Conservation (phyloP, 2,888 invertebrate species). For the Danaus chrysippus region DNA sequence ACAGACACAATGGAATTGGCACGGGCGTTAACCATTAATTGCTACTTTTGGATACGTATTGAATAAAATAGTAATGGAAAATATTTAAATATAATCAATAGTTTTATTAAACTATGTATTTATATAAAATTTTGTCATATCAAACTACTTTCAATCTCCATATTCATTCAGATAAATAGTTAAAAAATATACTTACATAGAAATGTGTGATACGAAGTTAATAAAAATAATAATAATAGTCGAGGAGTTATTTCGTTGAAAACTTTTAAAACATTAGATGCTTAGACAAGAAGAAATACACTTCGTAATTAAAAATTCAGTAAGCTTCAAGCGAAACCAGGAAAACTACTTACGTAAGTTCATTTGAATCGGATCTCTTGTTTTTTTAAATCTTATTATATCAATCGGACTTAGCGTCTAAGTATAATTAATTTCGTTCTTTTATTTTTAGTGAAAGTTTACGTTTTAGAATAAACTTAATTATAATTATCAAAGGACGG, state of each 20-base stretch:
- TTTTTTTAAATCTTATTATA: constrained; percentile 18
- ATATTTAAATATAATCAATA: constrained; percentile 11
- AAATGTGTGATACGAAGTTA: too few species aligned
- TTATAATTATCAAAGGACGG: neutral
- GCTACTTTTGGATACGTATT: constrained; percentile 24
- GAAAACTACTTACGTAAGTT: constrained; percentile 53
- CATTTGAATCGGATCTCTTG: constrained; percentile 19
- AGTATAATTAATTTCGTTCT: constrained; percentile 15
- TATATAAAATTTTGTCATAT: too few species aligned
- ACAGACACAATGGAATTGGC: constrained; percentile 29
- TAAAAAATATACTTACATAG: too few species aligned
- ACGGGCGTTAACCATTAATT: constrained; percentile 30
- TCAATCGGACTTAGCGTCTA: constrained; percentile 10
- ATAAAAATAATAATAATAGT: too few species aligned
- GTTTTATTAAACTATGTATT: neutral
- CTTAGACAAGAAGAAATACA: constrained; percentile 65
- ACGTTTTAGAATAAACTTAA: neutral
- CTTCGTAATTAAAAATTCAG: constrained; percentile 70
- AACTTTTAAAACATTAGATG: constrained; percentile 43
- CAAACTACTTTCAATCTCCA: too few species aligned
- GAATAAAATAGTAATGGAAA: constrained; percentile 9
- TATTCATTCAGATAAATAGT: too few species aligned
- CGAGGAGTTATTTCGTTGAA: neutral
- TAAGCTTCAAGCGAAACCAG: constrained; percentile 49
- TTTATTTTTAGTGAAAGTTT: neutral